Percentiles rank a stretch among this genome's conserved stretches.
Evolutionary conservation across 2,113 vertebrate species (phyloP).

Genomic region (Ctenodactylus gundi): DNA sequence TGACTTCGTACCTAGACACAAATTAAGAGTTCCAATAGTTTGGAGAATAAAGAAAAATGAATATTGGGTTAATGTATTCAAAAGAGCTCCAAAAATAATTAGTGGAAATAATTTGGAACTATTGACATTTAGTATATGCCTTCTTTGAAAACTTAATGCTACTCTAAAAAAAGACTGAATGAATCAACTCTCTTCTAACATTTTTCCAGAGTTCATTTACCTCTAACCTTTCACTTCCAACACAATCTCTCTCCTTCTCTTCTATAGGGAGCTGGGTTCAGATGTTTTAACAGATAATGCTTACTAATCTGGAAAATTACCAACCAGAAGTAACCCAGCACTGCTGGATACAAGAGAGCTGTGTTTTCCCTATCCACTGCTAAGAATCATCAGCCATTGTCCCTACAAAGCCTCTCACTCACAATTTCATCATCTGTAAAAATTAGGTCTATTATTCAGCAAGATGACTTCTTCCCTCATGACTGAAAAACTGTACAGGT

Average conservation of each 20-base stretch:
- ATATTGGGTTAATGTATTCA: background rate
- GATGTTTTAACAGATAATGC: background rate
- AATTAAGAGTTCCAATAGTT: background rate
- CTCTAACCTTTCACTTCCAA: background rate
- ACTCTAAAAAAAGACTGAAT: background rate
- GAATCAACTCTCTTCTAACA: background rate
- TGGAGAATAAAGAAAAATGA: background rate
- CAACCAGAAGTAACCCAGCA: background rate
- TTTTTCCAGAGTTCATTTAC: background rate
- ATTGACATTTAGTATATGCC: background rate
- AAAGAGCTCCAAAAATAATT: background rate
- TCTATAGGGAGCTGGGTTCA: background rate
- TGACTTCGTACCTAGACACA: background rate
- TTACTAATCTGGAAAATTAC: conserved; percentile 32
- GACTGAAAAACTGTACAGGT: conserved; percentile 15
- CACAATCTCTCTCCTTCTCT: background rate
- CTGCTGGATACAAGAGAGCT: background rate
- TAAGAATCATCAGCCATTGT: background rate
- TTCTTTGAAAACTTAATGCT: background rate
- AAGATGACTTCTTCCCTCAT: background rate
- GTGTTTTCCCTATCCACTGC: background rate
- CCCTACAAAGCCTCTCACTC: background rate
- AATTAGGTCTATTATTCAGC: background rate
- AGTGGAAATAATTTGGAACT: background rate
- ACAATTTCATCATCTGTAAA: conserved; percentile 36